Evolutionary conservation across 1,140 invertebrate genomes (phyloP).

Genomic region (Amphibalanus amphitrite): DNA sequence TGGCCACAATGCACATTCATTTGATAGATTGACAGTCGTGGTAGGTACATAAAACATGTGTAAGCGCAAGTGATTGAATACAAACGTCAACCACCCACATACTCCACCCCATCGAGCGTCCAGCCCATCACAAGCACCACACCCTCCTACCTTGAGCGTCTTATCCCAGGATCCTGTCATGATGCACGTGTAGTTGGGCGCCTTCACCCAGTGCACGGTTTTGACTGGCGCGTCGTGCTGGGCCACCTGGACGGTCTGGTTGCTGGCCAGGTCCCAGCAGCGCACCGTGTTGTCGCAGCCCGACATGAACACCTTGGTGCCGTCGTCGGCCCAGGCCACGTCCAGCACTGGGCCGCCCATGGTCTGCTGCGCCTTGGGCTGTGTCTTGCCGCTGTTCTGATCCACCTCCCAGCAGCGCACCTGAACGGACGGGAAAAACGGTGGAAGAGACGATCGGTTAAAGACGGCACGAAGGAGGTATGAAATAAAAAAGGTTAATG

Average conservation of each 20-base stretch:
- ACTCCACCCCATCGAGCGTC: too few species aligned
- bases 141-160: conserved; percentile 86
- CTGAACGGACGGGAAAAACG: too few species aligned
- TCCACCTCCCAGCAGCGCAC: conserved; percentile 87
- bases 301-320: conserved; percentile 67
- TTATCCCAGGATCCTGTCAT: conserved; percentile 99
- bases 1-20: too few species aligned
- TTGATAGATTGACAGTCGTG: too few species aligned
- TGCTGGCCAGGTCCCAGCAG: conserved; percentile 92
- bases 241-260: conserved; percentile 86
- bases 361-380: conserved; percentile 93
- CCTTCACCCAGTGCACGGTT: conserved; percentile 95
- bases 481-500: too few species aligned
- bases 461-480: too few species aligned
- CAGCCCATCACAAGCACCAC: too few species aligned
- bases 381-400: conserved; percentile 72
- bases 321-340: conserved; percentile 87
- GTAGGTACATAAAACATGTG: too few species aligned
- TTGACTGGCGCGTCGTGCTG: conserved; percentile 91
- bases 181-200: conserved; percentile 80
- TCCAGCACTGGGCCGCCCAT: conserved; percentile 87
- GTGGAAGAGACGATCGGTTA: too few species aligned
- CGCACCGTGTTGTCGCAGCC: conserved; percentile 95
- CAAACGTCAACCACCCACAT: too few species aligned
- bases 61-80: too few species aligned